Conservation (phyloP, 2,888 invertebrate genomes). For the Coenonympha glycerion region DNA sequence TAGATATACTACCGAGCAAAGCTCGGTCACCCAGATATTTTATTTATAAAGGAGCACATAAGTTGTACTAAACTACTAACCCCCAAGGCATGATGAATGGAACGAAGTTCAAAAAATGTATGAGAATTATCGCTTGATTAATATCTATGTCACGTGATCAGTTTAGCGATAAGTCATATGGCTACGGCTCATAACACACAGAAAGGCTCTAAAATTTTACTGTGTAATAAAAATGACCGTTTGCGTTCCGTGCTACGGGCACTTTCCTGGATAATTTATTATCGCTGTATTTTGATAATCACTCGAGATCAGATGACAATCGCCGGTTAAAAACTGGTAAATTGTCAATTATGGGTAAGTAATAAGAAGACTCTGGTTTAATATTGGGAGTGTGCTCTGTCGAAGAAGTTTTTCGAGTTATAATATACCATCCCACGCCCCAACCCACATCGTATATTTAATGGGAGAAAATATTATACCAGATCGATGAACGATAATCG, state of each 20-base stretch:
- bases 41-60: too few relatives aligned
- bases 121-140: too few relatives aligned
- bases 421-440: constrained; percentile 22
- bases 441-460: constrained; percentile 20
- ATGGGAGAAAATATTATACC: constrained; percentile 20
- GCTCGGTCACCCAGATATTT: too few relatives aligned
- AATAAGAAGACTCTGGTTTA: neutral
- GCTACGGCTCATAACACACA: too few relatives aligned
- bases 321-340: neutral
- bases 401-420: too few relatives aligned
- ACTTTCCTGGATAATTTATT: neutral
- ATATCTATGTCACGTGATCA: too few relatives aligned
- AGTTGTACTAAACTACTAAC: too few relatives aligned
- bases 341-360: neutral
- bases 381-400: neutral
- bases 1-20: too few relatives aligned
- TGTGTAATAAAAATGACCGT: neutral
- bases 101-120: too few relatives aligned
- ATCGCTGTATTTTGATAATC: neutral
- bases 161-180: too few relatives aligned
- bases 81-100: too few relatives aligned
- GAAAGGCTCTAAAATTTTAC: too few relatives aligned
- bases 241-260: neutral
- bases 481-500: constrained; percentile 14
- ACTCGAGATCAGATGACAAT: neutral